phyloP scores from a whole-genome alignment of 2,888 invertebrate species.

The Cephus pulcher region DNA sequence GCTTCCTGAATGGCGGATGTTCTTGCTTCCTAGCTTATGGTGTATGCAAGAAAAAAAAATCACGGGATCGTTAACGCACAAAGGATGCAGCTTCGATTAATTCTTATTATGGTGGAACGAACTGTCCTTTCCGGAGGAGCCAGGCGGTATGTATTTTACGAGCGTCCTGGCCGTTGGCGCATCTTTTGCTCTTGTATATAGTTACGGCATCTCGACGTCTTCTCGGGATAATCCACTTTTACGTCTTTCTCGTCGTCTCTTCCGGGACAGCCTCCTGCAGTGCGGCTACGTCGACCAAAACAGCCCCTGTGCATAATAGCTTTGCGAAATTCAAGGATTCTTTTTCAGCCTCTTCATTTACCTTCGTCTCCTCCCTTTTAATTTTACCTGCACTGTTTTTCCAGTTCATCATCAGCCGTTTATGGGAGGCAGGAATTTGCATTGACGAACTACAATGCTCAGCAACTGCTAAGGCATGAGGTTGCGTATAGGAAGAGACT shows the following conservation, averaged over 20 bases:
- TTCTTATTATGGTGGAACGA: not conserved
- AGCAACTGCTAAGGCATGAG: too few relatives aligned
- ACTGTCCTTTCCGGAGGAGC: not conserved
- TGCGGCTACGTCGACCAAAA: slow-evolving; percentile 6
- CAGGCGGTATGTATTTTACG: slow-evolving; percentile 4
- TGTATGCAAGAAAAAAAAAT: slow-evolving; percentile 2
- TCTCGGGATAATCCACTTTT: slow-evolving; percentile 18
- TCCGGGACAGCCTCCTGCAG: slow-evolving; percentile 15
- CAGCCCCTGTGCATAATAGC: slow-evolving; percentile 20
- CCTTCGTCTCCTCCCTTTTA: slow-evolving; percentile 28
- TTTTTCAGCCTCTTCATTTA: not conserved
- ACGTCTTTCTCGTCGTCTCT: slow-evolving; percentile 5
- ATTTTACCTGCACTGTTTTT: slow-evolving; percentile 24
- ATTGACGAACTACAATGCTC: slow-evolving; percentile 9
- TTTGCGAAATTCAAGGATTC: slow-evolving; percentile 18
- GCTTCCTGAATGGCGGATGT: slow-evolving; percentile 19
- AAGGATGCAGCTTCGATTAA: too few relatives aligned
- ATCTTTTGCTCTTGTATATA: not conserved
- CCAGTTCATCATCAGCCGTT: slow-evolving; percentile 28
- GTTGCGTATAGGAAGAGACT: too few relatives aligned
- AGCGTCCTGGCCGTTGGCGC: not conserved
- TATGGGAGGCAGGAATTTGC: slow-evolving; percentile 18
- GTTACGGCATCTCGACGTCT: not conserved
- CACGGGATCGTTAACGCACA: not conserved
- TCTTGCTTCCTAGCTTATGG: slow-evolving; percentile 13